phyloP scores from a whole-genome alignment of 1,140 invertebrate species.

The Macrobrachium rosenbergii region DNA sequence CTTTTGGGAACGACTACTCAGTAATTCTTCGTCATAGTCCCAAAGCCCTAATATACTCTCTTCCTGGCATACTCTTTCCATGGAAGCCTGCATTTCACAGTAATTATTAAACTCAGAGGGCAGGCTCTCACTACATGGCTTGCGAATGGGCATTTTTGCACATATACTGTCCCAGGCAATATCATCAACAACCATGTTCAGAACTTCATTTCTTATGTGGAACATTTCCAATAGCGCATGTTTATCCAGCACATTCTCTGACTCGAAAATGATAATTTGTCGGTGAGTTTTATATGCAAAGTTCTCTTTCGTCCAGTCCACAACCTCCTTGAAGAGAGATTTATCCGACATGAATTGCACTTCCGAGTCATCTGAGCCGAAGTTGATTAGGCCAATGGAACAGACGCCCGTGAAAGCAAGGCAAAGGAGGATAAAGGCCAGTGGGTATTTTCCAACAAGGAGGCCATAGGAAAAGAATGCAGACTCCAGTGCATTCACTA shows the following conservation, averaged over 20 bases:
- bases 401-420: slow-evolving; percentile 73
- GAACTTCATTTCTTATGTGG: slow-evolving; percentile 54
- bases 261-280: slow-evolving; percentile 77
- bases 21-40: slow-evolving; percentile 53
- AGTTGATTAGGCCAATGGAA: slow-evolving; percentile 74
- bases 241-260: slow-evolving; percentile 78
- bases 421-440: slow-evolving; percentile 73
- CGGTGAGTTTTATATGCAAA: slow-evolving; percentile 77
- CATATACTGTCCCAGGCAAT: slow-evolving; percentile 53
- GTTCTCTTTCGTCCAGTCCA: slow-evolving; percentile 80
- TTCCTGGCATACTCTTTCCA: slow-evolving; percentile 60
- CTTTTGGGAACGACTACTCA: slow-evolving; percentile 46
- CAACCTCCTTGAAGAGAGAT: slow-evolving; percentile 78
- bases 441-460: slow-evolving; percentile 71
- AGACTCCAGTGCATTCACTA: slow-evolving; percentile 49
- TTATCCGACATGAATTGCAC: slow-evolving; percentile 78
- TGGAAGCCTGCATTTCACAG: slow-evolving; percentile 51
- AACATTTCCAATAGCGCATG: slow-evolving; percentile 72
- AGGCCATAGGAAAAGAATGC: slow-evolving; percentile 67
- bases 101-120: slow-evolving; percentile 32
- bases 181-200: slow-evolving; percentile 33
- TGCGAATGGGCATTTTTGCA: slow-evolving; percentile 47
- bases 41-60: slow-evolving; percentile 64
- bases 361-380: slow-evolving; percentile 78
- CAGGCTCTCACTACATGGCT: slow-evolving; percentile 20